phyloP scores from a whole-genome alignment of 1,140 invertebrate genomes.

The Aporrectodea caliginosa region DNA sequence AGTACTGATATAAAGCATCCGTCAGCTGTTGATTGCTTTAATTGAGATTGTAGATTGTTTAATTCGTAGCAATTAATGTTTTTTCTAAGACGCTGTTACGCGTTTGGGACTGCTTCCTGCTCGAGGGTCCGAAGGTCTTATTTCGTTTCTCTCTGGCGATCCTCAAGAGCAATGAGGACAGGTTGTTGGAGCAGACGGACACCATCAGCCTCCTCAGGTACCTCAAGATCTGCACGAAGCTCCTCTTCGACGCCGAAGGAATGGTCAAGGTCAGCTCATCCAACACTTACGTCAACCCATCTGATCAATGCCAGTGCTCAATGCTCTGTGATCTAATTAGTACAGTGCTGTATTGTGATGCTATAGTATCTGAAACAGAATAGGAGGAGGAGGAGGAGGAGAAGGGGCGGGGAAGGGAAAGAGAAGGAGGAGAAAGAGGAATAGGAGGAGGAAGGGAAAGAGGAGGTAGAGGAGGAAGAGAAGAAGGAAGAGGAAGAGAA shows the following conservation, averaged over 20 bases:
- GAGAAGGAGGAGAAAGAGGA: background rate
- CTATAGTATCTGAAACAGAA: slow-evolving; percentile 9
- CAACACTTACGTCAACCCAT: background rate
- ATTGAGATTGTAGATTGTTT: too few species aligned
- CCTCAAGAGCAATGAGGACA: slow-evolving; percentile 53
- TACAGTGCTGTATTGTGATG: background rate
- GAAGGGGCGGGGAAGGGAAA: background rate
- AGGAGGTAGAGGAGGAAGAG: too few species aligned
- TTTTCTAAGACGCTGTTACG: slow-evolving; percentile 61
- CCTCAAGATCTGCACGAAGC: slow-evolving; percentile 57
- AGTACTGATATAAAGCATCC: too few species aligned
- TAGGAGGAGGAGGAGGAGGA: background rate
- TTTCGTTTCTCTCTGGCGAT: slow-evolving; percentile 54
- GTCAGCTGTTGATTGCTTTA: too few species aligned
- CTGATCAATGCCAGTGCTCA: background rate
- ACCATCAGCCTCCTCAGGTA: slow-evolving; percentile 59
- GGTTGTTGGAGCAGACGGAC: slow-evolving; percentile 55
- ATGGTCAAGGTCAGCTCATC: slow-evolving; percentile 56
- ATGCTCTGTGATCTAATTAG: background rate
- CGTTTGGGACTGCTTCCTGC: slow-evolving; percentile 57
- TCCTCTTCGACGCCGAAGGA: slow-evolving; percentile 59
- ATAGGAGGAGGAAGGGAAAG: too few species aligned
- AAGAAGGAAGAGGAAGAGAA: too few species aligned
- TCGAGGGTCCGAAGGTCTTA: slow-evolving; percentile 55
- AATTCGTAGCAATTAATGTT: too few species aligned